phyloP scores from a whole-genome alignment of 35 echinoderm and acorn worm species.

The Lytechinus pictus region DNA sequence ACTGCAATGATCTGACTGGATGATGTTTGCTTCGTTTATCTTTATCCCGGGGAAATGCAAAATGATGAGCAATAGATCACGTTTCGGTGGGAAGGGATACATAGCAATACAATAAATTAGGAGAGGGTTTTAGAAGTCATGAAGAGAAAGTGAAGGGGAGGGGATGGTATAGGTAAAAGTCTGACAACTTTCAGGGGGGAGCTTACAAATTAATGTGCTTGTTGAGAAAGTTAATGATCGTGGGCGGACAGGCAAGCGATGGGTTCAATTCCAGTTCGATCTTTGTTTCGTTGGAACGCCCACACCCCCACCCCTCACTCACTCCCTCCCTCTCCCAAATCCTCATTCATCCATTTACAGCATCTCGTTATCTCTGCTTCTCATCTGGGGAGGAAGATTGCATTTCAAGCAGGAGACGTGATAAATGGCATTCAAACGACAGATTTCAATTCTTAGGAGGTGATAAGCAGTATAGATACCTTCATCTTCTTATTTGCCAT shows the following conservation, averaged over 20 bases:
- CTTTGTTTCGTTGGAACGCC: background rate
- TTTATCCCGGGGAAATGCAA: background rate
- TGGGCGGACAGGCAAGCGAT: slow-evolving; percentile 6
- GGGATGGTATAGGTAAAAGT: background rate
- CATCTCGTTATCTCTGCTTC: slow-evolving; percentile 9
- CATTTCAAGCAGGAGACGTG: background rate
- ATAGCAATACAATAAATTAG: background rate
- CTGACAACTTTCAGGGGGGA: background rate
- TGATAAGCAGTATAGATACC: background rate
- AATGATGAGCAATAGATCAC: slow-evolving; percentile 18
- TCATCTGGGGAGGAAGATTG: background rate
- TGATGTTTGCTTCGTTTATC: slow-evolving; percentile 13
- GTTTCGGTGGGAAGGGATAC: background rate
- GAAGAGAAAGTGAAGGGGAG: background rate
- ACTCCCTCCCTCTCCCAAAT: background rate
- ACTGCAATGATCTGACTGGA: slow-evolving; percentile 9
- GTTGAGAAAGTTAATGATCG: slow-evolving; percentile 4
- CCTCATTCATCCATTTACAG: slow-evolving; percentile 1
- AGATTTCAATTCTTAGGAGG: background rate
- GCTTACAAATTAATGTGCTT: background rate
- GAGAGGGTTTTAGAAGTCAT: background rate
- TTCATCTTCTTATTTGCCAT: background rate
- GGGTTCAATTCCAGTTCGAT: background rate
- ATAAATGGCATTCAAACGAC: slow-evolving; percentile 18
- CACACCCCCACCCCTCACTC: background rate